These are phyloP conservation scores for Leptinotarsa texana DNA, from an alignment of 1,140 invertebrate genomes.

Conservation along the genomic window DNA sequence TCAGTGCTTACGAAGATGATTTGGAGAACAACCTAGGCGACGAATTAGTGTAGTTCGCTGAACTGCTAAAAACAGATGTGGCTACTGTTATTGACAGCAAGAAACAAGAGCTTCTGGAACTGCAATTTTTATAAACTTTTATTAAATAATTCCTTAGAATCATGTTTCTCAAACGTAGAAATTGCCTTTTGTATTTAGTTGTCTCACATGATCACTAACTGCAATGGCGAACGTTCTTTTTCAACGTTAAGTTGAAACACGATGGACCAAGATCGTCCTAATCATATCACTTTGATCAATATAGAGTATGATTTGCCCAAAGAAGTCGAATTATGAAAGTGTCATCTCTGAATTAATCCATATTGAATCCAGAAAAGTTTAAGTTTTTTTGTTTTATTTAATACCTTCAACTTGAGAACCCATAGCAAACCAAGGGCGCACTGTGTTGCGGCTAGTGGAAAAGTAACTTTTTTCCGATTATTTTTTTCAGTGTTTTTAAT, in stretches of 20 bases:
- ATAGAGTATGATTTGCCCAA: neutral
- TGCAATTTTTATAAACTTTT: too few species aligned
- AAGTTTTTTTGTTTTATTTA: too few species aligned
- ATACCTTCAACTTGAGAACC: neutral
- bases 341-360: too few species aligned
- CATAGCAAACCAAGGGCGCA: neutral
- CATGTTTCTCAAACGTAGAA: neutral
- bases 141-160: too few species aligned
- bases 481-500: too few species aligned
- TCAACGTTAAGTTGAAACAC: neutral
- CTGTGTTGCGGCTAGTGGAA: too few species aligned
- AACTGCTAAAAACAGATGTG: neutral
- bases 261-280: neutral
- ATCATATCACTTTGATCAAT: too few species aligned
- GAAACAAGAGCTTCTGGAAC: too few species aligned
- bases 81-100: too few species aligned
- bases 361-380: too few species aligned
- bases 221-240: neutral
- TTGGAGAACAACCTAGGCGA: too few species aligned
- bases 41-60: neutral
- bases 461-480: too few species aligned
- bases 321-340: neutral
- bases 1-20: neutral
- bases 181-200: neutral
- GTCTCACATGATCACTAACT: neutral